Evolutionary conservation across 2,113 vertebrate species (phyloP).

Genomic region (Ascaphus truei): DNA sequence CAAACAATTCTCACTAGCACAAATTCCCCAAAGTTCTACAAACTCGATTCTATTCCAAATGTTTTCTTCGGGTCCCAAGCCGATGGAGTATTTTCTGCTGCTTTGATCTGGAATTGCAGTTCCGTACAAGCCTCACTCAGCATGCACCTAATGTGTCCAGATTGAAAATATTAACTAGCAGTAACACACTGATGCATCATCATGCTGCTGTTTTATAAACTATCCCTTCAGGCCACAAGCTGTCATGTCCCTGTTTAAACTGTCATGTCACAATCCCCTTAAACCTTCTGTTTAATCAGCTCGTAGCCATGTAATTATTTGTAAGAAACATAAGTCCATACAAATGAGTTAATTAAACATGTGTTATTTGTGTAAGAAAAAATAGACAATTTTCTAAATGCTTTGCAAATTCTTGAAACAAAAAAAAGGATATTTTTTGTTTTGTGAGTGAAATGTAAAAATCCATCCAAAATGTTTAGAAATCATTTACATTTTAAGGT

Average conservation of each 20-base stretch:
- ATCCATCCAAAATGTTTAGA: too few relatives aligned
- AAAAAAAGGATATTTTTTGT: too few relatives aligned
- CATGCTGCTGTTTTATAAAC: constrained; percentile 25
- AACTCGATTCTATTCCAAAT: constrained; percentile 14
- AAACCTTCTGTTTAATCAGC: constrained; percentile 31
- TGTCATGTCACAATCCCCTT: constrained; percentile 34
- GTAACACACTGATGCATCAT: constrained; percentile 8
- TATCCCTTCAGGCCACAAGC: constrained; percentile 31
- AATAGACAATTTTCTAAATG: too few relatives aligned
- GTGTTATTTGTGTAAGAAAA: background rate
- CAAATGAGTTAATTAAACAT: constrained; percentile 16
- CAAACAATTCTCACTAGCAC: background rate
- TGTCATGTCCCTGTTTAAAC: constrained; percentile 34
- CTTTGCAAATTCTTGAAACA: too few relatives aligned
- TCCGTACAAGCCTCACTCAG: background rate
- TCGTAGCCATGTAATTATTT: constrained; percentile 20
- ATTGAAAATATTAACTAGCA: constrained; percentile 35
- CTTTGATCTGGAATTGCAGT: background rate
- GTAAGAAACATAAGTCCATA: constrained; percentile 7
- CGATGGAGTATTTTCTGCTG: background rate
- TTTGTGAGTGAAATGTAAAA: too few relatives aligned
- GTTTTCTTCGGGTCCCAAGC: background rate
- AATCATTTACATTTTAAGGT: too few relatives aligned
- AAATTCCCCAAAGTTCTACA: background rate
- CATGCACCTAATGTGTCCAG: constrained; percentile 6